phyloP scores from a whole-genome alignment of 1,140 invertebrate genomes.

The Sinella curviseta region DNA sequence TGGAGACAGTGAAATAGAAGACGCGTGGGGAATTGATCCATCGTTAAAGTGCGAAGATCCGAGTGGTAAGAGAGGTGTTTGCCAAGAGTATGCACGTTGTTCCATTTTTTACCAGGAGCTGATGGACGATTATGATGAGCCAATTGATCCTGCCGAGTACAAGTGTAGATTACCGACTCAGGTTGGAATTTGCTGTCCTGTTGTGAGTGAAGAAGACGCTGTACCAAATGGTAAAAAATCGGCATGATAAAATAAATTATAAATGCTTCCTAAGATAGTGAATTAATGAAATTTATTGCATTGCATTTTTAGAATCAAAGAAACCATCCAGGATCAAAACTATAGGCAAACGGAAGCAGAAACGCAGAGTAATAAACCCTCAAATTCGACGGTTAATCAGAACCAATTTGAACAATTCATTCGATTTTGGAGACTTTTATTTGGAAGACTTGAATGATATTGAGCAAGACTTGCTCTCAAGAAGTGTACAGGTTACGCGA shows the following conservation, averaged over 20 bases:
- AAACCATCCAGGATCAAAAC: not conserved
- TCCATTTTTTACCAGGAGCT: constrained; percentile 31
- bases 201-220: constrained; percentile 17
- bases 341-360: not conserved
- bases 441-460: constrained; percentile 34
- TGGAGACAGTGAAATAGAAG: not conserved
- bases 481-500: constrained; percentile 27
- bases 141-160: constrained; percentile 32
- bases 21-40: constrained; percentile 11
- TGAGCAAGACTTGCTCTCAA: constrained; percentile 27
- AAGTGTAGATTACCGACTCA: constrained; percentile 33
- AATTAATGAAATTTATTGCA: not conserved
- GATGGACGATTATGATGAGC: constrained; percentile 22
- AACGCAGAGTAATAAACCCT: not conserved
- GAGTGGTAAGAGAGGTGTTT: constrained; percentile 31
- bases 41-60: constrained; percentile 31
- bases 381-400: constrained; percentile 28
- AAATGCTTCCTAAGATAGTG: not conserved
- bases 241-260: not conserved
- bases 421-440: constrained; percentile 28
- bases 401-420: constrained; percentile 27
- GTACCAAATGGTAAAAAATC: constrained; percentile 13
- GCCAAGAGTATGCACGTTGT: constrained; percentile 37
- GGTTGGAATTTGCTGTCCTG: constrained; percentile 39
- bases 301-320: not conserved